phyloP scores from a whole-genome alignment of 1,140 invertebrate species.

The Frieseomelitta varia region DNA sequence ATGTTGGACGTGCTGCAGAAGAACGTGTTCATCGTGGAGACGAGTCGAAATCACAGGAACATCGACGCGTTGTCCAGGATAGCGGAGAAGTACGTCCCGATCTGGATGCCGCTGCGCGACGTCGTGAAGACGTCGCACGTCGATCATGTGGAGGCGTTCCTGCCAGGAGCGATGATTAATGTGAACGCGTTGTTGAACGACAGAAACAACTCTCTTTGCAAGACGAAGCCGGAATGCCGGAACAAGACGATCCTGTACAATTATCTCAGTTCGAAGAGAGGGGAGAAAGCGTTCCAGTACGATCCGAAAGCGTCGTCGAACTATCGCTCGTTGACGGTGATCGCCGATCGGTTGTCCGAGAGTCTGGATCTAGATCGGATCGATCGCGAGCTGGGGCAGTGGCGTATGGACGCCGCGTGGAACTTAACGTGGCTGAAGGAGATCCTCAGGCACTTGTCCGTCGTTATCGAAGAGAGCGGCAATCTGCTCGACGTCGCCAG shows the following conservation, averaged over 20 bases:
- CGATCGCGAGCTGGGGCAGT: constrained; percentile 58
- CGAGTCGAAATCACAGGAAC: constrained; percentile 54
- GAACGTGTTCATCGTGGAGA: constrained; percentile 71
- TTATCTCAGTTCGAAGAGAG: constrained; percentile 70
- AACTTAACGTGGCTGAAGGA: constrained; percentile 74
- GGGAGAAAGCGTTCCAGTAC: constrained; percentile 70
- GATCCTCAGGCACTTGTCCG: constrained; percentile 69
- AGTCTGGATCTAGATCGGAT: constrained; percentile 74
- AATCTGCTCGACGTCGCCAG: constrained; percentile 76
- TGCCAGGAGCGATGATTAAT: constrained; percentile 74
- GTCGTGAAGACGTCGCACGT: constrained; percentile 64
- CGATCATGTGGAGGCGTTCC: constrained; percentile 54
- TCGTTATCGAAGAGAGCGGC: constrained; percentile 72
- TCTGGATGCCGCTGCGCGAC: constrained; percentile 72
- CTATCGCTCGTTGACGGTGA: constrained; percentile 66
- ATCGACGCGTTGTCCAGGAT: constrained; percentile 66
- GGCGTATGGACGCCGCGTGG: constrained; percentile 67
- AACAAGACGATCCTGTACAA: constrained; percentile 65
- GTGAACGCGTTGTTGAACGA: constrained; percentile 72
- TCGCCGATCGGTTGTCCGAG: constrained; percentile 66
- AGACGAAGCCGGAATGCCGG: constrained; percentile 49
- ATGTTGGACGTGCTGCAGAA: constrained; percentile 66
- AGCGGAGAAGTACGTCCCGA: constrained; percentile 69
- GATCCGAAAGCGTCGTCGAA: constrained; percentile 66
- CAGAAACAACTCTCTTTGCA: constrained; percentile 53